Percentiles rank a stretch among this genome's conserved stretches.
These are phyloP conservation scores for Brassicogethes aeneus DNA, from an alignment of 2,888 invertebrate genomes.

Conservation along the genomic window DNA sequence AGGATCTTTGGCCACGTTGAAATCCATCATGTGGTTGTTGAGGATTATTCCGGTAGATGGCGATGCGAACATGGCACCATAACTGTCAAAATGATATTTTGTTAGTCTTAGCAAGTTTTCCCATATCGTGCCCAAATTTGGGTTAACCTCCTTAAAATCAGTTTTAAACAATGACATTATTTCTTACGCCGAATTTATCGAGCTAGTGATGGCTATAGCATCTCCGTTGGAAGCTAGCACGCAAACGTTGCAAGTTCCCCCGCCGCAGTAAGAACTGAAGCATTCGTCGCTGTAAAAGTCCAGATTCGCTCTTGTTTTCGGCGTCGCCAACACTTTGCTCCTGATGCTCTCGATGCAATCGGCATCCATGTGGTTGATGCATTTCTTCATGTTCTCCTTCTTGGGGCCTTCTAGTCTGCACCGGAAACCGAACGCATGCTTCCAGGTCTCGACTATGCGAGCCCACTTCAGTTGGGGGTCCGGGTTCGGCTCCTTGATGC, in stretches of 20 bases:
- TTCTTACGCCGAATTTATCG: slow-evolving; percentile 77
- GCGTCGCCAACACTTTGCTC: neutral
- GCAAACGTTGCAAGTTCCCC: slow-evolving; percentile 84
- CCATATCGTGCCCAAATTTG: no score
- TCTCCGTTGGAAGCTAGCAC: slow-evolving; percentile 79
- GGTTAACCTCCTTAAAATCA: no score
- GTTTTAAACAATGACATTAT: neutral
- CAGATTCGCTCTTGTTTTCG: neutral
- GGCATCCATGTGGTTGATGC: neutral
- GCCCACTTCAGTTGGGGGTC: slow-evolving; percentile 6
- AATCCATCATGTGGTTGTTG: slow-evolving; percentile 83
- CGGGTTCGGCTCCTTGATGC: neutral
- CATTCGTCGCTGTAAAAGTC: slow-evolving; percentile 1
- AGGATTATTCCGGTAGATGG: slow-evolving; percentile 64
- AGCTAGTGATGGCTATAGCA: slow-evolving; percentile 83
- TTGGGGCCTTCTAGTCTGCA: slow-evolving; percentile 8
- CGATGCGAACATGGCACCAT: slow-evolving; percentile 55
- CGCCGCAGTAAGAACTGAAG: neutral
- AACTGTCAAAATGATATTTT: slow-evolving; percentile 49
- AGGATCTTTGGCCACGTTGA: slow-evolving; percentile 61
- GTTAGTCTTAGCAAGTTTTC: neutral
- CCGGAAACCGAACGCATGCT: slow-evolving; percentile 12
- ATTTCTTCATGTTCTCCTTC: neutral
- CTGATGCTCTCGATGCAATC: neutral
- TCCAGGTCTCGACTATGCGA: slow-evolving; percentile 13